phyloP scores from a whole-genome alignment of 2,888 invertebrate species.

The Doris montereyensis region DNA sequence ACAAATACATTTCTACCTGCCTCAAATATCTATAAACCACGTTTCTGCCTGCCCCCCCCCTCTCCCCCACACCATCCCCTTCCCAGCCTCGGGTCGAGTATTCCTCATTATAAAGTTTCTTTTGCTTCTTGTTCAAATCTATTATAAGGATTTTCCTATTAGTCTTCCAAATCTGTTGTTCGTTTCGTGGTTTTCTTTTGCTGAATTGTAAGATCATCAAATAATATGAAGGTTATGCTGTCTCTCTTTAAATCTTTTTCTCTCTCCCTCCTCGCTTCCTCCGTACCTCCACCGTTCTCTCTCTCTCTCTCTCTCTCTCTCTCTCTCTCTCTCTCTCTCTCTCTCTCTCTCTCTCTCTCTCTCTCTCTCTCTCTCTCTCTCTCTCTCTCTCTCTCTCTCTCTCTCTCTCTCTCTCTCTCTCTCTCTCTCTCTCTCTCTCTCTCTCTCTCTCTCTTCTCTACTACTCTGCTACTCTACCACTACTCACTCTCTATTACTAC shows the following conservation, averaged over 20 bases:
- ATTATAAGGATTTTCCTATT: no score
- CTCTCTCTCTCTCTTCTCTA: slow-evolving; percentile 18
- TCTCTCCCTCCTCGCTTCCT: neutral
- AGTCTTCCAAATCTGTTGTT: no score
- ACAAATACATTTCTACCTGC: neutral
- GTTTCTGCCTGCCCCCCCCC: neutral
- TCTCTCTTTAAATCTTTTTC: slow-evolving; percentile 1
- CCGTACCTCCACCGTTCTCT: neutral
- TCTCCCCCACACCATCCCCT: neutral
- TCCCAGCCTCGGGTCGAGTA: neutral
- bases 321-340: neutral
- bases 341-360: neutral
- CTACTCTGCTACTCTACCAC: neutral
- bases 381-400: slow-evolving; percentile 30
- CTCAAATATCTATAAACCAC: neutral
- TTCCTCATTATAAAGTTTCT: no score
- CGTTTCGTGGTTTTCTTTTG: no score
- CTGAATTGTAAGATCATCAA: no score
- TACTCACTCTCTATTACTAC: neutral
- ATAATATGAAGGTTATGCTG: neutral
- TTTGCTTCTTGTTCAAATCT: no score
- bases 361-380: slow-evolving; percentile 9
- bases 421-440: slow-evolving; percentile 37
- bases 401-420: slow-evolving; percentile 21
- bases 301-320: no score